A percentile compares a stretch with the other conserved stretches of the same genome.
These are phyloP conservation scores for Oscheius myriophilus DNA, from an alignment of 2,888 invertebrate genomes.

Conservation along the genomic window DNA sequence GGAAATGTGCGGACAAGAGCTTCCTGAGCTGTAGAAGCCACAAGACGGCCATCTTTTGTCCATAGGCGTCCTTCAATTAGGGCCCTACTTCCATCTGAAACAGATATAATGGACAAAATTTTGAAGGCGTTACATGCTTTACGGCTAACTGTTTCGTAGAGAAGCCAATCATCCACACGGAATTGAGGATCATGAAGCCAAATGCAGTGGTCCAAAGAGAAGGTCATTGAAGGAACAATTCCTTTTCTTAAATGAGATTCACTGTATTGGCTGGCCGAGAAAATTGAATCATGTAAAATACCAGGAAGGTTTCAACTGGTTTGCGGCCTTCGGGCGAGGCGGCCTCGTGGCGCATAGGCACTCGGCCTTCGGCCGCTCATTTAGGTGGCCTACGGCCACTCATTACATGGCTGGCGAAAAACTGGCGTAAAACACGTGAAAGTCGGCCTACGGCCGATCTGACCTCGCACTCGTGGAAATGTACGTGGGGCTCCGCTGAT, in stretches of 20 bases:
- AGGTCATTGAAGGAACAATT: conserved; percentile 58
- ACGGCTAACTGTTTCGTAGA: conserved; percentile 58
- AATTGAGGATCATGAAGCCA: conserved; percentile 60
- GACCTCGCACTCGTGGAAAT: too few relatives aligned
- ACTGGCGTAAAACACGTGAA: too few relatives aligned
- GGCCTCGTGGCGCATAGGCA: too few relatives aligned
- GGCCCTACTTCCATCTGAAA: conserved; percentile 45
- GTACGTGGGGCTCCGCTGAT: too few relatives aligned
- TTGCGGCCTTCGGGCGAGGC: too few relatives aligned
- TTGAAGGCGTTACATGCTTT: conserved; percentile 38
- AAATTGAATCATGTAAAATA: too few relatives aligned
- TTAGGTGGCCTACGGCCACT: too few relatives aligned
- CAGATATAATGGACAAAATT: background rate
- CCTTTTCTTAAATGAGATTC: conserved; percentile 48
- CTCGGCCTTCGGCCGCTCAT: too few relatives aligned
- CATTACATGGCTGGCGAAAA: too few relatives aligned
- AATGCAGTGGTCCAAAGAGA: conserved; percentile 59
- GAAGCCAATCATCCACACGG: conserved; percentile 61
- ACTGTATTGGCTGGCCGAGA: too few relatives aligned
- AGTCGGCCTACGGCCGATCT: too few relatives aligned
- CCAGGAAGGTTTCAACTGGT: too few relatives aligned
- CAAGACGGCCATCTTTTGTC: conserved; percentile 57
- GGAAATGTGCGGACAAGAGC: conserved; percentile 34
- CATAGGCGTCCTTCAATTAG: conserved; percentile 59
- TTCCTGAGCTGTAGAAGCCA: conserved; percentile 59